These are phyloP conservation scores for Drosophila micromelanica DNA, from an alignment of 1,140 invertebrate genomes.

Conservation along the genomic window DNA sequence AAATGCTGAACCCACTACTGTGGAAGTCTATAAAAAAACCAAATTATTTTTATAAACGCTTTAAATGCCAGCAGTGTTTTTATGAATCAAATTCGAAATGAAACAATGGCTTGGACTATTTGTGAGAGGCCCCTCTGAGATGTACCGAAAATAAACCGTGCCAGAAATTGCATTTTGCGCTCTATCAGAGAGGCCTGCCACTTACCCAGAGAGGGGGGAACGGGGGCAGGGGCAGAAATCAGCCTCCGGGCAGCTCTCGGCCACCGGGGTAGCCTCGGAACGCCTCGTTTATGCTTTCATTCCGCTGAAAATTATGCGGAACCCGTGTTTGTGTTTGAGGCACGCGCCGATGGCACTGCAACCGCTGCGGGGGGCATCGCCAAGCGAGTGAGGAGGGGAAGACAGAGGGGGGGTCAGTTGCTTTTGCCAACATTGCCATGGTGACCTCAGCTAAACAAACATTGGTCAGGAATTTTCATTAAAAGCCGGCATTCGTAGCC, in stretches of 20 bases:
- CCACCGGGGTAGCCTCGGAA: conserved; percentile 61
- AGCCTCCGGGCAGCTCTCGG: conserved; percentile 31
- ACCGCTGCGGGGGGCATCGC: conserved; percentile 6
- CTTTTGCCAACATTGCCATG: conserved; percentile 55
- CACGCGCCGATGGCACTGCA: conserved; percentile 66
- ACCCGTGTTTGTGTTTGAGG: conserved; percentile 73
- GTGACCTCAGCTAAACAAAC: conserved; percentile 73
- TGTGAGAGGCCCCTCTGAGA: conserved; percentile 36
- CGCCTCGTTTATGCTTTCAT: conserved; percentile 80
- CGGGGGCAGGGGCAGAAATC: conserved; percentile 8
- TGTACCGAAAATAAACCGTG: conserved; percentile 63
- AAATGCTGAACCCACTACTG: conserved; percentile 28
- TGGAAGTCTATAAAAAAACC: conserved; percentile 6
- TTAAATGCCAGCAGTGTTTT: conserved; percentile 17
- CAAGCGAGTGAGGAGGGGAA: neutral
- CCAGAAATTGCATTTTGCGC: conserved; percentile 53
- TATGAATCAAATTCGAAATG: conserved; percentile 18
- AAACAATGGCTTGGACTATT: conserved; percentile 58
- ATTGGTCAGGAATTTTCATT: conserved; percentile 80
- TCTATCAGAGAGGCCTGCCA: conserved; percentile 7
- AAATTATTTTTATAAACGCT: conserved; percentile 11
- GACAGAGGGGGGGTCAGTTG: conserved; percentile 2
- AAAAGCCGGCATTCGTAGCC: conserved; percentile 44
- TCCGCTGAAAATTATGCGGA: conserved; percentile 78
- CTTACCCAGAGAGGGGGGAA: conserved; percentile 1